Percentiles rank a stretch among this genome's conserved stretches.
phyloP scores from a whole-genome alignment of 2,888 invertebrate species.

The Epirrhoe alternata region DNA sequence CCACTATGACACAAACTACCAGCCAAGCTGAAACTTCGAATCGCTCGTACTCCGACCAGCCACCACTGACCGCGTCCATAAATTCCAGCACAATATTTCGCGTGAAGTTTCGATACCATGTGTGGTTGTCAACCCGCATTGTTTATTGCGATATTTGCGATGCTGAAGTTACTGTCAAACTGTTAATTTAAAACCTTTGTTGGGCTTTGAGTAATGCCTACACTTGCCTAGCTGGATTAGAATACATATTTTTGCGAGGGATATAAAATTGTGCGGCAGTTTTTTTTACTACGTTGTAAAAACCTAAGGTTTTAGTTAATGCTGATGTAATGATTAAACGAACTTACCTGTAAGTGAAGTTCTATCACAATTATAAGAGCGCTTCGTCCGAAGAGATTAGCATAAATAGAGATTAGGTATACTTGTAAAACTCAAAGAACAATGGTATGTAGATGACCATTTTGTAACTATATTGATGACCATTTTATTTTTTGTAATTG shows the following conservation, averaged over 20 bases:
- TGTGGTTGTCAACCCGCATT: slow-evolving; percentile 43
- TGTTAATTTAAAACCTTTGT: slow-evolving; percentile 42
- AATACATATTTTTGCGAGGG: slow-evolving; percentile 13
- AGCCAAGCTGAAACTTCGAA: not conserved
- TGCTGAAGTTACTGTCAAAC: slow-evolving; percentile 37
- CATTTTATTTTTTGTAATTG: too few relatives aligned
- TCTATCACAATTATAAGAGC: too few relatives aligned
- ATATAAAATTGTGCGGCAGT: not conserved
- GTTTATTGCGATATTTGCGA: slow-evolving; percentile 40
- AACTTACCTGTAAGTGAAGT: too few relatives aligned
- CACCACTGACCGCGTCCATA: slow-evolving; percentile 61
- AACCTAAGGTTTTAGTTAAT: not conserved
- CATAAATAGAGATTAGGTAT: too few relatives aligned
- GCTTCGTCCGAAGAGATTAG: too few relatives aligned
- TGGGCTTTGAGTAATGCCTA: slow-evolving; percentile 28
- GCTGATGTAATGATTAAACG: too few relatives aligned
- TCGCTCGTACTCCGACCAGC: slow-evolving; percentile 48
- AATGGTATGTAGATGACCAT: too few relatives aligned
- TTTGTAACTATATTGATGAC: too few relatives aligned
- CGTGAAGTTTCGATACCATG: slow-evolving; percentile 45
- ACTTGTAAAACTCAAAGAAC: too few relatives aligned
- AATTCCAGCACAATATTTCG: slow-evolving; percentile 76
- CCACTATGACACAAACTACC: too few relatives aligned
- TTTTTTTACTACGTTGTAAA: not conserved
- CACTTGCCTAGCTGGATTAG: slow-evolving; percentile 25